These are phyloP conservation scores for Tachycineta bicolor DNA, from an alignment of 2,113 vertebrate genomes.

Conservation along the genomic window DNA sequence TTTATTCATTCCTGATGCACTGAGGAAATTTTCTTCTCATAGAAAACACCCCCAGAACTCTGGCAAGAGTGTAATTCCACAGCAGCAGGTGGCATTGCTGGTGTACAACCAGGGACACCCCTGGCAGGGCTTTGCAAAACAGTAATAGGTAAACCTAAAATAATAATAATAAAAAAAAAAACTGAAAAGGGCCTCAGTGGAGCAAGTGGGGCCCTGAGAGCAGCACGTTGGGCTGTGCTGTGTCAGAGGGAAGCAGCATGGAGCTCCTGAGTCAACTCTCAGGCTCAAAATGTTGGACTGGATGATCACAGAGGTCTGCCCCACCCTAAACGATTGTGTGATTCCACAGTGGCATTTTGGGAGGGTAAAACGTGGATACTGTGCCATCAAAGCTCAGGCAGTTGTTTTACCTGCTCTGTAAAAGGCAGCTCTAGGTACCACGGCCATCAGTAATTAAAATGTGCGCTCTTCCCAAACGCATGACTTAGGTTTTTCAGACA, in stretches of 20 bases:
- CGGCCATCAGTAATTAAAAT: constrained; percentile 48
- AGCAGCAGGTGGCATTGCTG: neutral
- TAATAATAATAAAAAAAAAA: no score
- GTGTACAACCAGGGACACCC: neutral
- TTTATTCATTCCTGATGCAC: neutral
- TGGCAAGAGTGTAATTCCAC: neutral
- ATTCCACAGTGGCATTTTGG: neutral
- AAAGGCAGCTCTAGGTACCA: neutral
- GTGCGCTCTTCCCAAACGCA: constrained; percentile 43
- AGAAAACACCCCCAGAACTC: neutral
- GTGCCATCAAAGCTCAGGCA: neutral
- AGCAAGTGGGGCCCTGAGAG: neutral
- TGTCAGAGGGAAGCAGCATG: accelerated
- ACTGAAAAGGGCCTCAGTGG: neutral
- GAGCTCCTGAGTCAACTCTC: accelerated
- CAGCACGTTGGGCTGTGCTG: accelerated
- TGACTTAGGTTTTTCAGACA: neutral
- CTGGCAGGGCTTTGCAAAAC: accelerated
- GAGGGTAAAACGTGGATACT: accelerated
- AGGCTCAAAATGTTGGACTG: neutral
- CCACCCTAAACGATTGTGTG: neutral
- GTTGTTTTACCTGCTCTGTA: neutral
- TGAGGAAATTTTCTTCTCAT: neutral
- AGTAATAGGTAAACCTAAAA: neutral
- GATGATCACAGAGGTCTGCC: neutral